Evolutionary conservation across 2,113 vertebrate species (phyloP), one percentile per base, ranked within the genome.

Genomic region (Heterocephalus glaber): DNA sequence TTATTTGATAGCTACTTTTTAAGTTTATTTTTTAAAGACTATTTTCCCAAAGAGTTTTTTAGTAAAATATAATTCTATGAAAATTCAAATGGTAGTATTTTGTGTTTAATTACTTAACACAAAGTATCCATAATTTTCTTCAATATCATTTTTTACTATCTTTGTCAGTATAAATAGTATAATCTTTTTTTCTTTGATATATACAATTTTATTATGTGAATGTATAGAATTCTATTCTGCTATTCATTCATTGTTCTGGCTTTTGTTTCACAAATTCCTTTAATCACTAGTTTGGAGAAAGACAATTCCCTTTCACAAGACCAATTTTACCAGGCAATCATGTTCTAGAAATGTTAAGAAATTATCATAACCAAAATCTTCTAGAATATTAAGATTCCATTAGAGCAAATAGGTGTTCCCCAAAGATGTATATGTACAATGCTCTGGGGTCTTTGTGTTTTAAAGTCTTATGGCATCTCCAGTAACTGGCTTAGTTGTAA

Each of bases 261-360:
- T 81, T 93, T 93, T 22, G n/a, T 33, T 96, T 85, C 10, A 47
- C 0, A 95, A 63, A 86, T 56, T n/a, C 3, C 14, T 66, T 56
- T n/a, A 91, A n/a, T 70, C 76, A n/a, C 20, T 65, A 93, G 35
- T 10, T 33, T 77, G 26, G 65, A 85, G 74, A 89, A 96, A 95
- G 65, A 82, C 7, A 81, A 52, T 47, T 90, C 26, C 52, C 5
- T 63, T 65, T 70, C 85, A 61, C 41, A 11, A 65, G 56, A 90
- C 19, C 26, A 89, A 19, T 70, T 88, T 54, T 68, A 56, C 52
- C 52, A 66, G 58, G 44, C 16, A 44, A 35, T 81, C 0, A 41
- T 91, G 96, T 97, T 94, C 72, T 93, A 68, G 8, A 60, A 96
- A 65, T 83, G 3, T 56, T 93, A 95, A 91, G 12, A 86, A 44